Conservation (phyloP, 2,888 invertebrate genomes). For the Tyria jacobaeae region DNA sequence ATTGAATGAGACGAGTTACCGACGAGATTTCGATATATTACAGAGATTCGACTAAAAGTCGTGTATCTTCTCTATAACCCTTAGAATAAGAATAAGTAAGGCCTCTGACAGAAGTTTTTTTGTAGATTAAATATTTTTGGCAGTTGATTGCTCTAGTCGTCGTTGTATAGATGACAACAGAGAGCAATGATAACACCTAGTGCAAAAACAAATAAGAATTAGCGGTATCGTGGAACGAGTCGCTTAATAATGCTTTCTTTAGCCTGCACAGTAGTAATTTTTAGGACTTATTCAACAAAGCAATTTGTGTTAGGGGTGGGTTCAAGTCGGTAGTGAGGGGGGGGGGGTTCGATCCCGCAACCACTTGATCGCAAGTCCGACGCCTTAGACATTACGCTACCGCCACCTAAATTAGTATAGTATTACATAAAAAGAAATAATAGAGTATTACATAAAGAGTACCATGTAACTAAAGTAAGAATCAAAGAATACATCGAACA, state of each 20-base stretch:
- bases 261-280: no score
- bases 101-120: neutral
- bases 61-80: neutral
- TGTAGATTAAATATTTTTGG: neutral
- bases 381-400: neutral
- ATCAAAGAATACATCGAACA: neutral
- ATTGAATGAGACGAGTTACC: neutral
- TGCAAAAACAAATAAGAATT: neutral
- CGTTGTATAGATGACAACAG: neutral
- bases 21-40: neutral
- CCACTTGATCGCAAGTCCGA: no score
- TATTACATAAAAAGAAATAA: no score
- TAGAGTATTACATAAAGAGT: no score
- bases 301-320: no score
- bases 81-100: neutral
- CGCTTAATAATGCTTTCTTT: no score
- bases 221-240: neutral
- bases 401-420: no score
- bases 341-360: no score
- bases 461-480: no score
- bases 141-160: neutral
- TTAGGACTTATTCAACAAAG: no score
- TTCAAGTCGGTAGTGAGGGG: no score
- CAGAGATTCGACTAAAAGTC: neutral
- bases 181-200: neutral